These are phyloP conservation scores for Bibio marci DNA, from an alignment of 2,888 invertebrate genomes.

Conservation along the genomic window DNA sequence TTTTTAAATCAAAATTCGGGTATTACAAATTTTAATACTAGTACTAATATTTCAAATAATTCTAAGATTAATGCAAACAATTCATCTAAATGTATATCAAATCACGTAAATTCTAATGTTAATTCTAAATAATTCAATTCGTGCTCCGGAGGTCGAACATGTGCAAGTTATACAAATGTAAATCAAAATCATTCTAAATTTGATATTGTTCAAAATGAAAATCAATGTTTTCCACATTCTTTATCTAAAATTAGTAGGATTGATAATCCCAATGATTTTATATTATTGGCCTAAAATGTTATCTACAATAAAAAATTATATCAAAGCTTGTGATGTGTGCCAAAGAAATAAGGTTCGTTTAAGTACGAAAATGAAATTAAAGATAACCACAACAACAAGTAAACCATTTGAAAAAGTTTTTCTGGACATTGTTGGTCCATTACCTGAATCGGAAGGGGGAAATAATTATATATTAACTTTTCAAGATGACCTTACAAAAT, in stretches of 20 bases:
- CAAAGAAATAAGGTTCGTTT: conserved; percentile 14
- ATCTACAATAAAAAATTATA: conserved; percentile 15
- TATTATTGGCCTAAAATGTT: conserved; percentile 6
- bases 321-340: conserved; percentile 15
- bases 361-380: neutral
- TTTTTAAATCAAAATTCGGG: no score
- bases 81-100: no score
- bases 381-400: neutral
- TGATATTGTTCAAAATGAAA: no score
- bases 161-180: neutral
- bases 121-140: no score
- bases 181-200: neutral
- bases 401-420: neutral
- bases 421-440: conserved; percentile 14
- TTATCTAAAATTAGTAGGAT: no score
- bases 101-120: no score
- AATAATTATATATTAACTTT: conserved; percentile 11
- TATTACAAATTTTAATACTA: no score
- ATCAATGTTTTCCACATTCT: no score
- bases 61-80: no score
- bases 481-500: conserved; percentile 8
- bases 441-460: neutral
- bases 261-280: neutral
- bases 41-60: no score
- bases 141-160: no score